Percentiles rank a stretch among this genome's conserved stretches.
These are phyloP conservation scores for Gallinago solitaria DNA, from an alignment of 2,797 vertebrate genomes.

Conservation along the genomic window DNA sequence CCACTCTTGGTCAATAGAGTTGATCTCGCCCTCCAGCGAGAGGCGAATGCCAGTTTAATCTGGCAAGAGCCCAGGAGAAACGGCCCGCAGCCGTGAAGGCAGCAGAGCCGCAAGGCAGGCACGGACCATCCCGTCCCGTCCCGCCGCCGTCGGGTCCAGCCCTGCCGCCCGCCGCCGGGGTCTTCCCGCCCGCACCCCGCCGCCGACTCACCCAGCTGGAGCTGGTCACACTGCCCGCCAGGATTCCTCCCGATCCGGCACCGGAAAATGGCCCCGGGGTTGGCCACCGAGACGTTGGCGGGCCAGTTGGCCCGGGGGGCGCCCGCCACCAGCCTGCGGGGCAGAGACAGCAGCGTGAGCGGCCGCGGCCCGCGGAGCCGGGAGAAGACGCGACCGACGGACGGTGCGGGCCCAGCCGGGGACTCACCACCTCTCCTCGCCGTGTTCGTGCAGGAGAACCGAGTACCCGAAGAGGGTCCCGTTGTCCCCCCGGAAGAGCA, in stretches of 20 bases:
- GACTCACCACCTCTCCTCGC: constrained; percentile 79
- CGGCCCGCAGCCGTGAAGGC: background rate
- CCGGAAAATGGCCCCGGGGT: constrained; percentile 87
- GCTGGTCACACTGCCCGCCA: constrained; percentile 74
- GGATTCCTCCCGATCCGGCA: constrained; percentile 79
- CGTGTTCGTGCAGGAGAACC: constrained; percentile 80
- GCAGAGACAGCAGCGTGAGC: background rate
- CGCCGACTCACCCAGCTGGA: constrained; percentile 83
- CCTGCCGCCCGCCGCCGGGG: background rate
- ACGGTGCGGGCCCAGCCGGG: background rate
- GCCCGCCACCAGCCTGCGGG: constrained; percentile 87
- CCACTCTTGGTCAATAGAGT: fast-evolving
- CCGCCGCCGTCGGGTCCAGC: background rate
- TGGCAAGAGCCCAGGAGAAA: background rate
- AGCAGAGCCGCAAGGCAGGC: background rate
- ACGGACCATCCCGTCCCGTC: background rate
- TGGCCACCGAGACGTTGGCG: constrained; percentile 60
- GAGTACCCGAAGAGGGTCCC: constrained; percentile 87
- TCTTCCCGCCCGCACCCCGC: background rate
- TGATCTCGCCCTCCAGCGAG: too few species aligned
- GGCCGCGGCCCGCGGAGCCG: background rate
- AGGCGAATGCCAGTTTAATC: background rate
- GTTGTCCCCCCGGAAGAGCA: constrained; percentile 75
- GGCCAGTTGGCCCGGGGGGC: constrained; percentile 85
- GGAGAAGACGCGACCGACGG: too few species aligned